Conservation (phyloP, 2,113 vertebrate species). For the Lethenteron reissneri region DNA sequence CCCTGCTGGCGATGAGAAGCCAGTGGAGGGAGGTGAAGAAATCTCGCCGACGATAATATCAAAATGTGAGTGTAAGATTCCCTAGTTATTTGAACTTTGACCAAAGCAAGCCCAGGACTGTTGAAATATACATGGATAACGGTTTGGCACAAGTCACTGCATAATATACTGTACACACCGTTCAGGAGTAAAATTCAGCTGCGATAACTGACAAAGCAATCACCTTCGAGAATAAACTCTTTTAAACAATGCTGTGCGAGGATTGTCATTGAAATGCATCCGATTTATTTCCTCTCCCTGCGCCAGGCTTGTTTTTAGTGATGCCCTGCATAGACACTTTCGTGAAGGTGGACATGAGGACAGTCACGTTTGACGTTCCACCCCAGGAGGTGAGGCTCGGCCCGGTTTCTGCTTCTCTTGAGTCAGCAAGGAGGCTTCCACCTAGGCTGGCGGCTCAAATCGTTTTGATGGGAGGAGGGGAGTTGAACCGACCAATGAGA, state of each 20-base stretch:
- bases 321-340: not conserved
- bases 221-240: not conserved
- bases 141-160: no score
- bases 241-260: not conserved
- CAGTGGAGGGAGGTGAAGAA: no score
- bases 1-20: no score
- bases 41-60: no score
- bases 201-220: not conserved
- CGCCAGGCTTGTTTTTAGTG: slow-evolving; percentile 1
- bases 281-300: not conserved
- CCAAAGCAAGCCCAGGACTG: no score
- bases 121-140: no score
- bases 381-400: not conserved
- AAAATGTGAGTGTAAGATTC: no score
- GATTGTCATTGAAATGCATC: slow-evolving; percentile 1
- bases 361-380: slow-evolving; percentile 1
- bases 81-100: no score
- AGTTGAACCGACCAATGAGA: not conserved
- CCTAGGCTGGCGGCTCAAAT: not conserved
- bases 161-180: no score
- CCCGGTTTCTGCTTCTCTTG: not conserved
- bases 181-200: not conserved
- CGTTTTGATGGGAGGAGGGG: not conserved
- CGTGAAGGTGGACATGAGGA: not conserved
- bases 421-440: not conserved